Conservation (phyloP, 1,140 invertebrate genomes). For the Drosophila serrata region DNA sequence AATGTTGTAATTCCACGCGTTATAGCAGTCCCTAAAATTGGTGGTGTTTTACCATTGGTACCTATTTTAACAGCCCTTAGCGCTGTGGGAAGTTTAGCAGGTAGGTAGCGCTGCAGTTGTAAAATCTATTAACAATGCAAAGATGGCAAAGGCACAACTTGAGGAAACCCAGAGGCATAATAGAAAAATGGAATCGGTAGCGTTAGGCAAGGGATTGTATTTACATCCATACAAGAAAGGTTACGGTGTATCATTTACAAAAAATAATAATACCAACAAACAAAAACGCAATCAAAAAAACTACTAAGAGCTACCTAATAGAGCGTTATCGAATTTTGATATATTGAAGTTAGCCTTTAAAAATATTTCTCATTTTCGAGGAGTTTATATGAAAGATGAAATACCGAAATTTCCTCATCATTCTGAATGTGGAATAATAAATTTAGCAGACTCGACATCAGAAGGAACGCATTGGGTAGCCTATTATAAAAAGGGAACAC, state of each 20-base stretch:
- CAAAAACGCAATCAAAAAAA: too few relatives aligned
- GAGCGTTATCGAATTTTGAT: too few relatives aligned
- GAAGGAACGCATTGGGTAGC: too few relatives aligned
- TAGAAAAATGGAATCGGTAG: not conserved
- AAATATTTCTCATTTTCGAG: too few relatives aligned
- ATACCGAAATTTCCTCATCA: too few relatives aligned
- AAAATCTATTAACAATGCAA: not conserved
- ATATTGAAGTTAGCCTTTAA: too few relatives aligned
- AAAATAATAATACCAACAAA: not conserved
- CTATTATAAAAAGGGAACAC: too few relatives aligned
- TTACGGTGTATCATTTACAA: too few relatives aligned
- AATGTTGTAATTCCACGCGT: slow-evolving; percentile 60
- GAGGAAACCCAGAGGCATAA: not conserved
- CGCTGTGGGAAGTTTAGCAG: not conserved
- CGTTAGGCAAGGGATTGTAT: slow-evolving; percentile 8
- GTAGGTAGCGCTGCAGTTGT: not conserved
- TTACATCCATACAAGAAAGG: not conserved
- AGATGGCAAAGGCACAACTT: not conserved
- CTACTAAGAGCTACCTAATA: too few relatives aligned
- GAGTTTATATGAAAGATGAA: too few relatives aligned
- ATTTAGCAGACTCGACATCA: too few relatives aligned
- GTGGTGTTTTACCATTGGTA: not conserved
- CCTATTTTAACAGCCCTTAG: not conserved
- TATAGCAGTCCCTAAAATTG: not conserved
- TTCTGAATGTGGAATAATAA: too few relatives aligned